Conservation (phyloP, 1,140 invertebrate species). For the Glossosoma conforme region DNA sequence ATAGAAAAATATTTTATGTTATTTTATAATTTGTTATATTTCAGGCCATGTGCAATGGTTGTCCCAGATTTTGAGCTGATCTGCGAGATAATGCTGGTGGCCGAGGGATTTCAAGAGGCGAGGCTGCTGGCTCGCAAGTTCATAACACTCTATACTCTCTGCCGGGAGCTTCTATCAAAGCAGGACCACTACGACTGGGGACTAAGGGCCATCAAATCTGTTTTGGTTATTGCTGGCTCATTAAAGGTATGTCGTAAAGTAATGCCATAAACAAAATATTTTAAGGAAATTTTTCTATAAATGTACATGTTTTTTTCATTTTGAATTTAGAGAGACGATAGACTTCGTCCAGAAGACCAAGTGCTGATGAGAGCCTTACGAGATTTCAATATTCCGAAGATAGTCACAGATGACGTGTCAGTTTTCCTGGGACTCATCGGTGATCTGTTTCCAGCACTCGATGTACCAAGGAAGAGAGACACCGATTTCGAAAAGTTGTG, state of each 20-base stretch:
- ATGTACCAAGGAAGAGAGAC: conserved; percentile 80
- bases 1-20: too few species aligned
- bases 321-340: conserved; percentile 55
- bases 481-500: conserved; percentile 78
- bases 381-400: conserved; percentile 92
- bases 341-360: conserved; percentile 67
- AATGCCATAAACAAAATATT: not conserved
- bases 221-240: conserved; percentile 86
- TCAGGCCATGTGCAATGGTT: conserved; percentile 89
- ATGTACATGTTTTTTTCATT: not conserved
- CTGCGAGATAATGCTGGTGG: conserved; percentile 91
- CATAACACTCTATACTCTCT: conserved; percentile 84
- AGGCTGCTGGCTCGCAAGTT: conserved; percentile 83
- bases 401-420: conserved; percentile 82
- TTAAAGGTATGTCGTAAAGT: conserved; percentile 50
- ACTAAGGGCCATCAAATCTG: conserved; percentile 86
- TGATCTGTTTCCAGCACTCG: conserved; percentile 83
- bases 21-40: conserved; percentile 9
- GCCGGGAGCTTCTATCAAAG: conserved; percentile 82
- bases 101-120: conserved; percentile 87
- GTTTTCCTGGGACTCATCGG: conserved; percentile 90
- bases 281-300: not conserved
- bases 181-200: conserved; percentile 97
- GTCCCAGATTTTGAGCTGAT: conserved; percentile 91
- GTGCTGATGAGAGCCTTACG: conserved; percentile 79